Base-by-base conservation (phyloP, 2,888 invertebrate genomes). In the Torymus texanus region DNA sequence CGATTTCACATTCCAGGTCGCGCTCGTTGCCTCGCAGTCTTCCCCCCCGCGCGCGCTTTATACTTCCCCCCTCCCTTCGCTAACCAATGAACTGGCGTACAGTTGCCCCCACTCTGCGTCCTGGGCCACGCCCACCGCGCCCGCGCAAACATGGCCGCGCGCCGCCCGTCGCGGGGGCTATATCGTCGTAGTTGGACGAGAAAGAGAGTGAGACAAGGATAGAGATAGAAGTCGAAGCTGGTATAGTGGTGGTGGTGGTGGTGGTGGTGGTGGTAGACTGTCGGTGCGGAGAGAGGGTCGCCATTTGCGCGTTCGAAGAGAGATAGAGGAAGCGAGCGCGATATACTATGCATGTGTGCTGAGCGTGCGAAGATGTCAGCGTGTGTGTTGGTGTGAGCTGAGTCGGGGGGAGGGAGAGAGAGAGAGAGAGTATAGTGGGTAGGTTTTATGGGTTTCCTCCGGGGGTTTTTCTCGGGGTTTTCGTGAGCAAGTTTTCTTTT, bases 131-230 rank as follows among this genome's bases (percentile, higher is more conserved):
- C 90, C 90, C 86, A 89, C 88, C 77, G 82, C 87, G 84, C 84
- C 87, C 88, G 90, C 90, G 90, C 89, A 90, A 90, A 89, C 89
- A 90, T 90, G 90, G 90, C 90, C 88, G 90, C 86, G 80, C 51
- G 51, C 58, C 61, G 24, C 87, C 88, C 85, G 77, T 81, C 50
- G 18, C 14, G 55, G 50, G 4, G 41, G 41, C 41, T 41, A 41
- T 41, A 41, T 41, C 41, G 41, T 41, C 41, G 41, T 8, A 5
- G 41, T 41, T 41, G 41, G 41, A 41, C 41, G 41, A 41, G 73
- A 78, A 66, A 50, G 72, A 66, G 66, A 72, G 51, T 41, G 63
- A 71, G 71, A 61, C 13, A 68, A 66, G 61, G 41, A 29, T 41
- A 75, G 70, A 75, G 63, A 75, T 68, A 75, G 65, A 58, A 12